Evolutionary conservation across 2,888 invertebrate genomes (phyloP), one percentile per base, ranked within the genome.

Genomic region (Abrostola tripartita): DNA sequence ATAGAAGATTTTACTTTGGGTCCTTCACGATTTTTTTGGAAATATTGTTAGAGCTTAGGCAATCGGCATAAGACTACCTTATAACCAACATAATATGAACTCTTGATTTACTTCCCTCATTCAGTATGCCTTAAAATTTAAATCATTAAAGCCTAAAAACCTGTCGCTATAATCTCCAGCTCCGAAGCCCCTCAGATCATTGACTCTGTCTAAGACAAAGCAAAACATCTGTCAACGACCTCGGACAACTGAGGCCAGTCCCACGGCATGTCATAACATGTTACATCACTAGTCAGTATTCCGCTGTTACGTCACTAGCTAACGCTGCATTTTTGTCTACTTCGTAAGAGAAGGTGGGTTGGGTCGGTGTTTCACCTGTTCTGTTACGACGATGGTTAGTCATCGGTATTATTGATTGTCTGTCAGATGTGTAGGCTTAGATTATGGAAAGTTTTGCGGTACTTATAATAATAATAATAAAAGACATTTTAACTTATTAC

Each of bases 201-300:
- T 55, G 71, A 65, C 63, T 58, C 60, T 63, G 56, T 11, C 36
- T 44, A 42, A 61, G 10, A 71, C 63, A 78, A 78, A 73, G 65
- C 55, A 65, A 59, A 44, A 53, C 68, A 66, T 58, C 63, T 60
- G 74, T 69, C 74, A 65, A 69, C 74, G 79, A 79, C 80, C 79
- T 74, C 70, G 8, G 35, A 49, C 38, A 10, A 38, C 56, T 49
- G 58, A 49, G 53, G 60, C 52, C 52, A 37, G 65, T 58, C 59
- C 66, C 50, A 61, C 61, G 12, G 52, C 58, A 51, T 78, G 73
- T 71, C 73, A 71, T 71, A 63, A 64, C 51, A 78, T 44, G 42
- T 78, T 78, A 74, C 61, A 47, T 64, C 71, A 74, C 53, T 53
- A 11, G 7, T 53, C 47, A 35, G 5, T 40, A 71, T 66, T 51